A percentile compares a stretch with the other conserved stretches of the same genome.
These are phyloP conservation scores for Wasmannia auropunctata DNA, from an alignment of 1,140 invertebrate genomes.

Conservation along the genomic window DNA sequence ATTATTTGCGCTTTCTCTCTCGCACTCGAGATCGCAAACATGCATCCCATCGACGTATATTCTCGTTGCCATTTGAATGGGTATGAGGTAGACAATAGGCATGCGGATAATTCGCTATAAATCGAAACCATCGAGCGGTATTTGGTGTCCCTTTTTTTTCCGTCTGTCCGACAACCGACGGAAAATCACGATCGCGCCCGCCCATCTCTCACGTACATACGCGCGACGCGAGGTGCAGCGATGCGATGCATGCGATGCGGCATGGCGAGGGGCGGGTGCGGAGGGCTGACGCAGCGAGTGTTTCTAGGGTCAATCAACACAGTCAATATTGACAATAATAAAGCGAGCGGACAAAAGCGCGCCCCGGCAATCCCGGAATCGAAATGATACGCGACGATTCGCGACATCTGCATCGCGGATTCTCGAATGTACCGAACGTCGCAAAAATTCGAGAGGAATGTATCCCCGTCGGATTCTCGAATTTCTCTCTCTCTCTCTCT, in stretches of 20 bases:
- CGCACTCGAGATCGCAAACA: background rate
- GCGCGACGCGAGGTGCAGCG: slow-evolving; percentile 31
- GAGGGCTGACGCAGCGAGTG: slow-evolving; percentile 52
- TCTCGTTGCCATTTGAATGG: background rate
- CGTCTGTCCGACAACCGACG: background rate
- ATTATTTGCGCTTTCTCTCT: background rate
- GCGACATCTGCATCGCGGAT: slow-evolving; percentile 30
- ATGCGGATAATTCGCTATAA: slow-evolving; percentile 30
- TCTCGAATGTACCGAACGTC: background rate
- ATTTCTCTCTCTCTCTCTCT: background rate
- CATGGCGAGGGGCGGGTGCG: slow-evolving; percentile 2
- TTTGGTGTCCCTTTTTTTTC: slow-evolving; percentile 24
- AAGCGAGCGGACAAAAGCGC: slow-evolving; percentile 65
- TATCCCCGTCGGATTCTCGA: background rate
- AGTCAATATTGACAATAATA: slow-evolving; percentile 69
- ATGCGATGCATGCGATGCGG: slow-evolving; percentile 9
- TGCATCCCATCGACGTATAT: background rate
- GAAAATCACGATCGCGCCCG: slow-evolving; percentile 14
- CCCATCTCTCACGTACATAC: slow-evolving; percentile 4
- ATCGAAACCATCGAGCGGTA: slow-evolving; percentile 21
- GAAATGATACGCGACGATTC: slow-evolving; percentile 42
- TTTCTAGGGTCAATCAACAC: slow-evolving; percentile 67
- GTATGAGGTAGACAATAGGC: slow-evolving; percentile 11
- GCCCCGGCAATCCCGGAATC: slow-evolving; percentile 50
- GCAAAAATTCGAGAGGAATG: background rate